Conservation (phyloP, 2,797 vertebrate species). For the Pantherophis vulpinus region DNA sequence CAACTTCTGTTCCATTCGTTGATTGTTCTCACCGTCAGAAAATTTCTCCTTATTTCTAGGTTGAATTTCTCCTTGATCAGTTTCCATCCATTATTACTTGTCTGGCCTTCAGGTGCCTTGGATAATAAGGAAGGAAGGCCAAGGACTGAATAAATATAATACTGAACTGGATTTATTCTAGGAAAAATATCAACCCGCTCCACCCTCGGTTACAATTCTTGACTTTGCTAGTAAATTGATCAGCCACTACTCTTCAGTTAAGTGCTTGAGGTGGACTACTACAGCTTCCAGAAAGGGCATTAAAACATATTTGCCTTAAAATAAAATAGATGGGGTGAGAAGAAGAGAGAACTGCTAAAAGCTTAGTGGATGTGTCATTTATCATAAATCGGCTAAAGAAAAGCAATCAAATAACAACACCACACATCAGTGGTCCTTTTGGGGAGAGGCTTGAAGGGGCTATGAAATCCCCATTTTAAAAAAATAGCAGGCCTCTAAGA, state of each 20-base stretch:
- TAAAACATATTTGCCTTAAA: neutral
- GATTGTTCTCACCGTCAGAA: no score
- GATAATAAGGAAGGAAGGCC: no score
- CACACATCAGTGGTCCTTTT: neutral
- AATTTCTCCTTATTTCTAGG: no score
- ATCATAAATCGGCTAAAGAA: neutral
- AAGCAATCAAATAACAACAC: neutral
- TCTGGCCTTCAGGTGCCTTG: no score
- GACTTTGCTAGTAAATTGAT: neutral
- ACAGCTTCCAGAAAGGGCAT: neutral
- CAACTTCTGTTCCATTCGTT: no score
- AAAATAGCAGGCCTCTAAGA: neutral
- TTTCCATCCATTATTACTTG: no score
- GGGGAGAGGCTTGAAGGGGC: neutral
- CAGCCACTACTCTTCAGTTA: neutral
- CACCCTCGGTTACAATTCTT: neutral
- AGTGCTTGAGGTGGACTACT: neutral
- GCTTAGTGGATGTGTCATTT: neutral
- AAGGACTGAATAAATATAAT: neutral
- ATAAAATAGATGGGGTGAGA: neutral
- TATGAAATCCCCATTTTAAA: neutral
- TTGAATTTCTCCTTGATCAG: no score
- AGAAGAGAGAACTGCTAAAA: neutral
- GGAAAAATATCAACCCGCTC: neutral
- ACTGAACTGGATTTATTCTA: neutral